Evolutionary conservation across 2,113 vertebrate genomes (phyloP).

Genomic region (Prietella phreatophila): DNA sequence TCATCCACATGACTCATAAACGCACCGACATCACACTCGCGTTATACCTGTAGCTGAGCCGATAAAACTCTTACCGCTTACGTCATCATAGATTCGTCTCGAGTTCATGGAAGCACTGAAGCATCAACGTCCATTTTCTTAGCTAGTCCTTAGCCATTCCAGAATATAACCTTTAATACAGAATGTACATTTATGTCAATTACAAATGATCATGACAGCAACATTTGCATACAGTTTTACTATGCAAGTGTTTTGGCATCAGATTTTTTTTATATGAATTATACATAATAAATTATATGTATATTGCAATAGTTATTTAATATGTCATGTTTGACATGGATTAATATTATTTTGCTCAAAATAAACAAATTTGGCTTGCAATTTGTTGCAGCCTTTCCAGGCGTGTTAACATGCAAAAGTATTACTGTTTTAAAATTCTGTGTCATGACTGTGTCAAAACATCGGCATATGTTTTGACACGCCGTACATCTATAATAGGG

Average conservation of each 20-base stretch:
- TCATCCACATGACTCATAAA: background rate
- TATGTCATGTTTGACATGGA: background rate
- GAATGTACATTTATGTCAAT: background rate
- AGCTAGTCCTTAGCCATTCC: background rate
- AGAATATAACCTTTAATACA: background rate
- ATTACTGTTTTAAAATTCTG: background rate
- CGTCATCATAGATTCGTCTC: constrained; percentile 37
- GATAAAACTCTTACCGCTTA: constrained; percentile 50
- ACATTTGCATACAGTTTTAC: background rate
- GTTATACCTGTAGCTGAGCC: constrained; percentile 55
- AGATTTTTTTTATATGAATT: background rate
- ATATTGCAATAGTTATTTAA: background rate
- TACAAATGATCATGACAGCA: background rate
- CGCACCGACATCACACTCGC: constrained; percentile 56
- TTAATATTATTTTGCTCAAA: background rate
- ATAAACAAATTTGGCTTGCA: background rate
- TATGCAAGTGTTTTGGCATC: background rate
- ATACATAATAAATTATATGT: background rate
- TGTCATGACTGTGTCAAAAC: background rate
- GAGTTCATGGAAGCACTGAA: constrained; percentile 6
- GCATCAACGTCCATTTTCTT: background rate
- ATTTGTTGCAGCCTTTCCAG: background rate
- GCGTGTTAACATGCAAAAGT: background rate
- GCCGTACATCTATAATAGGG: background rate
- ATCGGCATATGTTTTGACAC: background rate